Conservation (phyloP, 2,888 invertebrate genomes). For the Cephus rjabovi region DNA sequence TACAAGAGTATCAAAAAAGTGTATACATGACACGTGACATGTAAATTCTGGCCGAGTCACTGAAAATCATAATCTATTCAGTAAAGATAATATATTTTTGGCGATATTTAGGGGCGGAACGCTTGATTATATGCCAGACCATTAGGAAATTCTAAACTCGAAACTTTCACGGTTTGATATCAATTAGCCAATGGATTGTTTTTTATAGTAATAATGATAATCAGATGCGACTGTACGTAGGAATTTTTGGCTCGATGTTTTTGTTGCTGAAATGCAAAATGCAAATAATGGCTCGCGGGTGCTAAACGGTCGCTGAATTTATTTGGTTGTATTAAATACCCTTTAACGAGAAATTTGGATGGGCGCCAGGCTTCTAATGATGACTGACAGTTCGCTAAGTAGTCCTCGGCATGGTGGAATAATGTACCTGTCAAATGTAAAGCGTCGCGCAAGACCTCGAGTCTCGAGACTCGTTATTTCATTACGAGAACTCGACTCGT, state of each 20-base stretch:
- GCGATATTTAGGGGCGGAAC: not conserved
- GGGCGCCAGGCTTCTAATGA: slow-evolving; percentile 44
- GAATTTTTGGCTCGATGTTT: not conserved
- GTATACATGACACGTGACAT: not conserved
- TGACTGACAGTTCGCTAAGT: slow-evolving; percentile 44
- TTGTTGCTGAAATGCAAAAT: not conserved
- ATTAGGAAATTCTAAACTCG: not conserved
- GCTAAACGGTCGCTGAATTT: not conserved
- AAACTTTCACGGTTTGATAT: not conserved
- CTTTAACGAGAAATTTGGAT: slow-evolving; percentile 41
- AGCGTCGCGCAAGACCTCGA: not conserved
- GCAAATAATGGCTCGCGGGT: not conserved
- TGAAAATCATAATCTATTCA: not conserved
- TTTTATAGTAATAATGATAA: not conserved
- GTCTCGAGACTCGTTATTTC: not conserved
- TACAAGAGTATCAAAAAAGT: not conserved
- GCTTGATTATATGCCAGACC: not conserved
- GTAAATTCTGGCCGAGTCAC: not conserved
- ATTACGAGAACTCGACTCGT: not conserved
- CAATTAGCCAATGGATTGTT: not conserved
- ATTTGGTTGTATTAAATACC: slow-evolving; percentile 26
- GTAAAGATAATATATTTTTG: not conserved
- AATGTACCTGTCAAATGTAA: slow-evolving; percentile 23
- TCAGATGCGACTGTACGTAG: not conserved
- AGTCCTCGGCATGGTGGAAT: slow-evolving; percentile 14